Conservation (phyloP, 2,888 invertebrate species). For the Sericinus montela region DNA sequence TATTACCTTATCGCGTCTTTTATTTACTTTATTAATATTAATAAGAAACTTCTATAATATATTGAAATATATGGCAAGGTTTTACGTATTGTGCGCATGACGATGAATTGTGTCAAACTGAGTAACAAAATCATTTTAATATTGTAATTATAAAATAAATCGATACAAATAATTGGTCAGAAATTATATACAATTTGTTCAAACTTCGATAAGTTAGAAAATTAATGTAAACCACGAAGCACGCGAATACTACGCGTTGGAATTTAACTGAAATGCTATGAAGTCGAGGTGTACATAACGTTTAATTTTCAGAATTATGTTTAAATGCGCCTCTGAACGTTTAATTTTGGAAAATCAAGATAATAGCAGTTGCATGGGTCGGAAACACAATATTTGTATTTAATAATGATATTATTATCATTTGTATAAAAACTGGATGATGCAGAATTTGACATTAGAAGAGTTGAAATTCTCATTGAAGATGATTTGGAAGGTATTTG, state of each 20-base stretch:
- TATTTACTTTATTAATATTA: too few species aligned
- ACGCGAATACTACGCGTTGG: conserved; percentile 1
- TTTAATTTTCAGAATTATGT: conserved; percentile 1
- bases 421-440: conserved; percentile 14
- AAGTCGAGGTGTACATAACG: background rate
- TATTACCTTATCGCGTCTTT: too few species aligned
- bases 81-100: too few species aligned
- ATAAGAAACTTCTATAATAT: too few species aligned
- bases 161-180: too few species aligned
- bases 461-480: conserved; percentile 3
- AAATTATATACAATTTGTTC: too few species aligned
- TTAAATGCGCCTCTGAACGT: conserved; percentile 16
- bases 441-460: conserved; percentile 12
- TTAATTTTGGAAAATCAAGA: conserved; percentile 17
- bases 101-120: too few species aligned
- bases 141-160: too few species aligned
- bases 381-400: conserved; percentile 9
- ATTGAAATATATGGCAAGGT: too few species aligned
- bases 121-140: too few species aligned
- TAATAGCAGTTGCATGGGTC: conserved; percentile 15
- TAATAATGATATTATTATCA: conserved; percentile 11
- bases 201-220: too few species aligned
- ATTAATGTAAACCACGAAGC: too few species aligned
- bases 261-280: background rate
- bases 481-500: conserved; percentile 28